Conservation (phyloP, 2,888 invertebrate genomes). For the Drosophila ezoana region DNA sequence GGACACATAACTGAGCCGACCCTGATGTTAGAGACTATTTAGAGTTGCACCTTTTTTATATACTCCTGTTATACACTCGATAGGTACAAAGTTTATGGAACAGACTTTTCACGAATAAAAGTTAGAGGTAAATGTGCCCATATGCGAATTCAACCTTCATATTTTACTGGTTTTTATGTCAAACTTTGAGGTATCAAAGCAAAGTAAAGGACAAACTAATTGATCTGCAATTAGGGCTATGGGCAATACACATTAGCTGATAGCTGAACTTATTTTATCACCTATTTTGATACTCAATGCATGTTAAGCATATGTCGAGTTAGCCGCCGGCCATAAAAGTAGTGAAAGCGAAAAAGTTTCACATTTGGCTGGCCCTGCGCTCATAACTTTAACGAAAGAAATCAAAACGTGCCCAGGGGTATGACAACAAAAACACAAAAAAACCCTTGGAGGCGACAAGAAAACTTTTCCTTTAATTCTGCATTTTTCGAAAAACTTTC, state of each 20-base stretch:
- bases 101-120: neutral
- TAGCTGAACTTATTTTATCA: constrained; percentile 33
- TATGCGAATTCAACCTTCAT: constrained; percentile 15
- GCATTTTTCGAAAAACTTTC: constrained; percentile 30
- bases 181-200: constrained; percentile 10
- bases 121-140: neutral
- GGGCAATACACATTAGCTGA: constrained; percentile 38
- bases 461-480: constrained; percentile 54
- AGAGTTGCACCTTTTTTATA: too few relatives aligned
- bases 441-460: constrained; percentile 23
- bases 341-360: constrained; percentile 57
- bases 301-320: constrained; percentile 51
- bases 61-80: too few relatives aligned
- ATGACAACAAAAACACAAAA: constrained; percentile 40
- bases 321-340: constrained; percentile 47
- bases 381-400: constrained; percentile 46
- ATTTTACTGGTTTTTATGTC: constrained; percentile 6
- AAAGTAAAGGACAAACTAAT: constrained; percentile 46
- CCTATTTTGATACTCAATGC: constrained; percentile 32
- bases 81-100: too few relatives aligned
- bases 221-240: constrained; percentile 61
- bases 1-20: too few relatives aligned
- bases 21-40: too few relatives aligned
- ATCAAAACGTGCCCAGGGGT: constrained; percentile 64
- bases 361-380: constrained; percentile 8